Evolutionary conservation across 2,888 invertebrate genomes (phyloP), one percentile per base, ranked within the genome.

Genomic region (Agriopis marginaria): DNA sequence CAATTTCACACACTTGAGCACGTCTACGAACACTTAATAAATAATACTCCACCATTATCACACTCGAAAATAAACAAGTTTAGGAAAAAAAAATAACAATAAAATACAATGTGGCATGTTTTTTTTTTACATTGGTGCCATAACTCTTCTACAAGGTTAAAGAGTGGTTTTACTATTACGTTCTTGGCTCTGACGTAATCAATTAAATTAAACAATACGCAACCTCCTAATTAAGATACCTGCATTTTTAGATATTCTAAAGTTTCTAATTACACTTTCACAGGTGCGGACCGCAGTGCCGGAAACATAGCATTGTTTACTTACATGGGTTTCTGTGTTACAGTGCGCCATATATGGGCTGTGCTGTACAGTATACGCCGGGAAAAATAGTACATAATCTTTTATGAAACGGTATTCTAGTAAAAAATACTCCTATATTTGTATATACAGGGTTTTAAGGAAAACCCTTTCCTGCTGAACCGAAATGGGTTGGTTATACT

Each of bases 281-380:
- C 75, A 72, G 45, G 55, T 55, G 56, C 70, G 77, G 80, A 81
- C 81, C 80, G 78, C 77, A 74, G 71, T 62, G 77, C 86, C 87
- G 88, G 88, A 87, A 86, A 82, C 82, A 75, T 76, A 50, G 17
- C 79, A 77, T 77, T 76, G 79, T 82, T 79, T 84, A 82, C 81
- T 76, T 78, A 89, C 89, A 88, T 82, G 83, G 89, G 86, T 89
- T 88, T 89, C 85, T 88, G 86, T 79, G 81, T 74, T 78, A 75
- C 70, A 67, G 77, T 59, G 49, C 32, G 17, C 79, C 80, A 72
- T 80, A 59, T 77, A 78, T 60, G 79, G 77, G 32, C 61, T 68
- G 73, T 7, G 23, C 44, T 45, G 11, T 5, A 42, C 32, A 54
- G 42, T 45, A 8, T 5, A 42, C 32, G 49, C 53, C 11, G 63